phyloP scores from a whole-genome alignment of 2,888 invertebrate species.

The Leistus spinibarbis region DNA sequence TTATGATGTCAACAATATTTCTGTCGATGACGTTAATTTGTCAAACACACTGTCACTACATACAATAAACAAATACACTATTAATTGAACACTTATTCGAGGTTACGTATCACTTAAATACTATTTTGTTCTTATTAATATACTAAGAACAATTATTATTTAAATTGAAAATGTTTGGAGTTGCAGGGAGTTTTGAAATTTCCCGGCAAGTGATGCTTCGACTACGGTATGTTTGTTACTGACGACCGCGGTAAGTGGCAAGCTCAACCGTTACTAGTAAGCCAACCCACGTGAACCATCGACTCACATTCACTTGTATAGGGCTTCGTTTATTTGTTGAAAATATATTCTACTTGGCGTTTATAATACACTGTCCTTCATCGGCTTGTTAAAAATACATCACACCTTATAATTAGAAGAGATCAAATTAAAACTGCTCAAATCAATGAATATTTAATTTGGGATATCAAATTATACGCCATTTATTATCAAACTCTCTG shows the following conservation, averaged over 20 bases:
- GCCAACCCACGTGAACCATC: constrained; percentile 31
- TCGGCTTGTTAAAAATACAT: neutral
- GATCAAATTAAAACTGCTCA: neutral
- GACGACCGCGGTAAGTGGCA: neutral
- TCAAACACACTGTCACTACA: constrained; percentile 19
- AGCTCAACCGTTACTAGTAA: constrained; percentile 14
- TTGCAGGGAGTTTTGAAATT: neutral
- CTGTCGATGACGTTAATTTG: constrained; percentile 8
- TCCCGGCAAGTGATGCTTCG: neutral
- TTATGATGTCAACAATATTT: constrained; percentile 13
- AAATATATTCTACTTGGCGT: neutral
- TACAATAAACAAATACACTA: neutral
- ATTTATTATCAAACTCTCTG: no score
- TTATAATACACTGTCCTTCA: neutral
- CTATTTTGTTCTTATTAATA: neutral
- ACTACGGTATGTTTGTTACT: neutral
- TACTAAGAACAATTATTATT: neutral
- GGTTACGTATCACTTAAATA: neutral
- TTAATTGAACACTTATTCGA: neutral
- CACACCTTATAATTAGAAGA: neutral
- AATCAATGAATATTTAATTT: neutral
- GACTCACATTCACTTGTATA: constrained; percentile 18
- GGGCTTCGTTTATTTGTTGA: neutral
- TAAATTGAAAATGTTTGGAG: neutral
- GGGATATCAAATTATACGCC: no score